These are phyloP conservation scores for Corythoichthys haematopterus DNA, from an alignment of 2,113 vertebrate genomes.

Conservation along the genomic window DNA sequence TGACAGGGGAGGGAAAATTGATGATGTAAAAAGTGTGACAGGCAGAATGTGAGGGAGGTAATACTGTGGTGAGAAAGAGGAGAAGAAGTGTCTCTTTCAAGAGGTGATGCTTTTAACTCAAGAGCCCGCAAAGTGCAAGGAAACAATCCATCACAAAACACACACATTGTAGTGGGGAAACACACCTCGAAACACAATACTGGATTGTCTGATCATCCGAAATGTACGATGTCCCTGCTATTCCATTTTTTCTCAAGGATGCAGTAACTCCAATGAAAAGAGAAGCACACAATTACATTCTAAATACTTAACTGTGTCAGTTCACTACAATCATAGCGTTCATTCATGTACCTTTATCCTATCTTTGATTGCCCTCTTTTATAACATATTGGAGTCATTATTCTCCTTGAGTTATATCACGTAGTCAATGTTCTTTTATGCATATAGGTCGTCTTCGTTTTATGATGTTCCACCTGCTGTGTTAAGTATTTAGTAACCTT, in stretches of 20 bases:
- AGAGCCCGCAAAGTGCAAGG: neutral
- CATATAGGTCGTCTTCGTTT: neutral
- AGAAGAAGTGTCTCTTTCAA: constrained; percentile 35
- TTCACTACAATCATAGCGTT: neutral
- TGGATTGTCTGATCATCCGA: neutral
- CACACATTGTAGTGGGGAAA: neutral
- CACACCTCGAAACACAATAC: neutral
- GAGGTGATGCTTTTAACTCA: constrained; percentile 16
- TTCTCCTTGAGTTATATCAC: neutral
- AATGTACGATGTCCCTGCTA: neutral
- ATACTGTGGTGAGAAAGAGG: constrained; percentile 5
- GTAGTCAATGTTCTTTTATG: neutral
- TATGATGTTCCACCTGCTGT: neutral
- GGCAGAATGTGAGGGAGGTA: constrained; percentile 5
- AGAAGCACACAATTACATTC: neutral
- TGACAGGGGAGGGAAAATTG: constrained; percentile 3
- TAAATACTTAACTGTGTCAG: neutral
- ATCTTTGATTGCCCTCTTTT: neutral
- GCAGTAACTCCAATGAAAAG: neutral
- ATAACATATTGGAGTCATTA: neutral
- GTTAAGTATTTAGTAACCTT: neutral
- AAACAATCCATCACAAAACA: constrained; percentile 3
- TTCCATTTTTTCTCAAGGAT: neutral
- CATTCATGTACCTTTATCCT: neutral
- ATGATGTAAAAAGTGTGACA: neutral